A percentile compares a stretch with the other conserved stretches of the same genome.
These are phyloP conservation scores for Tapirus indicus DNA, from an alignment of 2,797 vertebrate genomes.

Conservation along the genomic window DNA sequence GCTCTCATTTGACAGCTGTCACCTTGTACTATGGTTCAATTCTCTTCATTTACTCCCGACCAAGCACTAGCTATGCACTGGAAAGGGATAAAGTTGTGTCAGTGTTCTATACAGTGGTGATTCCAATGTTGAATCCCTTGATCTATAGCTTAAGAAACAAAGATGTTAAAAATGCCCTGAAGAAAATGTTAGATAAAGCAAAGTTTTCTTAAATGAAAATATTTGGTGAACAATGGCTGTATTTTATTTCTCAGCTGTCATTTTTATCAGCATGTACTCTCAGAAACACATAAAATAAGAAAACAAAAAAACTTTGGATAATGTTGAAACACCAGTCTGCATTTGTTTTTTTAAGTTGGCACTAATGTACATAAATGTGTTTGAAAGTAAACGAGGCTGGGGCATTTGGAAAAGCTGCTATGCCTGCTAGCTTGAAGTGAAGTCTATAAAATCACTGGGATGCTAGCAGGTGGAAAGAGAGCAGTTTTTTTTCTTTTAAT, in stretches of 20 bases:
- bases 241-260: background rate
- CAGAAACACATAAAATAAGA: background rate
- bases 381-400: background rate
- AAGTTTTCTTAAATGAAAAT: background rate
- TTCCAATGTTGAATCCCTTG: conserved; percentile 79
- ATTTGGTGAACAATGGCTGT: background rate
- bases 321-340: background rate
- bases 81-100: conserved; percentile 76
- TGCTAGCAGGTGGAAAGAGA: background rate
- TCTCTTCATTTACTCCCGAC: conserved; percentile 77
- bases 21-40: conserved; percentile 78
- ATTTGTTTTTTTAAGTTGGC: background rate
- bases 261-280: background rate
- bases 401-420: background rate
- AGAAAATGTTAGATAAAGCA: conserved; percentile 55
- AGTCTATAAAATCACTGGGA: background rate
- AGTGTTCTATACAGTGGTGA: conserved; percentile 76
- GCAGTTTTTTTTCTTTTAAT: background rate
- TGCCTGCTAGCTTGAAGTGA: background rate
- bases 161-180: conserved; percentile 74
- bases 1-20: conserved; percentile 57
- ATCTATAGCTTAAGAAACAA: conserved; percentile 82
- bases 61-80: conserved; percentile 72
- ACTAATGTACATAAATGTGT: too few relatives aligned
- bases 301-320: background rate